Evolutionary conservation across 2,888 invertebrate species (phyloP).

Genomic region (Aspidiotus rigidus): DNA sequence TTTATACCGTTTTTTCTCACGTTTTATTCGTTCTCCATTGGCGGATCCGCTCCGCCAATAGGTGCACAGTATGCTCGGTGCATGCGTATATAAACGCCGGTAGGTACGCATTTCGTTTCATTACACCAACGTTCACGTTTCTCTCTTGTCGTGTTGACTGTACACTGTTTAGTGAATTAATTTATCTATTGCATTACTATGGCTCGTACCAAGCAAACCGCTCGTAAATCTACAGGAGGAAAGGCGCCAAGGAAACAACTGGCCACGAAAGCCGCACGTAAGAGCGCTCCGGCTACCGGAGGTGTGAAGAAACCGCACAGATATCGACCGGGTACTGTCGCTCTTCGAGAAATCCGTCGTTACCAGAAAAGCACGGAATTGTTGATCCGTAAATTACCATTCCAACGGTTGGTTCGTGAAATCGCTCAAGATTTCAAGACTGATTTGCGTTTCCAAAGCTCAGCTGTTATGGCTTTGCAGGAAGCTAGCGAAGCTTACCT

Average conservation of each 20-base stretch:
- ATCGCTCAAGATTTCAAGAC: constrained; percentile 47
- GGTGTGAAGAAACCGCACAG: constrained; percentile 50
- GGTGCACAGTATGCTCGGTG: no score
- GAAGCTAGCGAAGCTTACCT: constrained; percentile 54
- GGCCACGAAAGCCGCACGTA: constrained; percentile 49
- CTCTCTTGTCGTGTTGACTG: no score
- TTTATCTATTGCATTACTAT: constrained; percentile 39
- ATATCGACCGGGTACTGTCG: constrained; percentile 43
- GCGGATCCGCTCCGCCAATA: no score
- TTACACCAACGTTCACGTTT: no score
- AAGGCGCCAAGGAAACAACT: constrained; percentile 50
- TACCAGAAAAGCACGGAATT: constrained; percentile 50
- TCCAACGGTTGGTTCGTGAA: constrained; percentile 49
- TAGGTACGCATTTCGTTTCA: no score
- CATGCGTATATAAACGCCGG: no score
- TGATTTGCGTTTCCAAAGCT: constrained; percentile 44
- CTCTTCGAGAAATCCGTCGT: constrained; percentile 57
- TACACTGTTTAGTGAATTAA: no score
- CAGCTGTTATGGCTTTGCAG: constrained; percentile 36
- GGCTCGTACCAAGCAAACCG: constrained; percentile 51
- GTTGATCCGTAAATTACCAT: constrained; percentile 49
- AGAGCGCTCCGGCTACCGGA: constrained; percentile 48
- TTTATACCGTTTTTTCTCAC: no score
- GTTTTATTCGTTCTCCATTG: no score
- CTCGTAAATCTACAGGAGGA: constrained; percentile 50